Conservation (phyloP, 2,797 vertebrate species). For the Eurystomus glaucurus region DNA sequence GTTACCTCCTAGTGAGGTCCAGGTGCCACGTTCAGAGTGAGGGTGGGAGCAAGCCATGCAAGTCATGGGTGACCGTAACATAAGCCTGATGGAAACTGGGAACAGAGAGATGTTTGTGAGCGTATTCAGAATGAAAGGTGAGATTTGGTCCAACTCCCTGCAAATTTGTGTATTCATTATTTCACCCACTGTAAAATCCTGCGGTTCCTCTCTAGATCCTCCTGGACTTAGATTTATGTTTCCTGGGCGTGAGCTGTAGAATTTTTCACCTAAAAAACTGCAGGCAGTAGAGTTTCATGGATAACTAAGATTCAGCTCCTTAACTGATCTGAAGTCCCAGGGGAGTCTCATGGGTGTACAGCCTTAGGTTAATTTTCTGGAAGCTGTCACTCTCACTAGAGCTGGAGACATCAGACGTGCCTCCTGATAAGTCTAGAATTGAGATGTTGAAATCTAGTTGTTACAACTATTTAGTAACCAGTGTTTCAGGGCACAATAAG, state of each 20-base stretch:
- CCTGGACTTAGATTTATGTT: neutral
- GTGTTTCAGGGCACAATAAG: neutral
- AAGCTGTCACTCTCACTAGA: neutral
- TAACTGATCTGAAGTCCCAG: neutral
- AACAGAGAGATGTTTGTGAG: neutral
- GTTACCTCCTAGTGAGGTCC: neutral
- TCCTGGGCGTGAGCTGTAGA: neutral
- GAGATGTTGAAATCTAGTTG: neutral
- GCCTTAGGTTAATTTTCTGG: neutral
- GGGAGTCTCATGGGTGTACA: neutral
- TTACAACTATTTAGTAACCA: neutral
- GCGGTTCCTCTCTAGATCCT: neutral
- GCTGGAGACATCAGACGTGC: neutral
- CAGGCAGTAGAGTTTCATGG: neutral
- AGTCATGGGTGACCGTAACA: neutral
- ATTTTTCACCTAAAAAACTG: neutral
- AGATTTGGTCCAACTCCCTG: neutral
- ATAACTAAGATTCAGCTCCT: neutral
- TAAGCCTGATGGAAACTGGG: neutral
- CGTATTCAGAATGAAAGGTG: neutral
- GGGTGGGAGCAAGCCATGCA: neutral
- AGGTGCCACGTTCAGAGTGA: fast-evolving
- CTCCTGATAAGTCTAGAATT: neutral
- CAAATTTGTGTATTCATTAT: neutral
- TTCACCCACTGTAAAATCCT: neutral